phyloP scores from a whole-genome alignment of 2,113 vertebrate species.

The Scolopax mira region DNA sequence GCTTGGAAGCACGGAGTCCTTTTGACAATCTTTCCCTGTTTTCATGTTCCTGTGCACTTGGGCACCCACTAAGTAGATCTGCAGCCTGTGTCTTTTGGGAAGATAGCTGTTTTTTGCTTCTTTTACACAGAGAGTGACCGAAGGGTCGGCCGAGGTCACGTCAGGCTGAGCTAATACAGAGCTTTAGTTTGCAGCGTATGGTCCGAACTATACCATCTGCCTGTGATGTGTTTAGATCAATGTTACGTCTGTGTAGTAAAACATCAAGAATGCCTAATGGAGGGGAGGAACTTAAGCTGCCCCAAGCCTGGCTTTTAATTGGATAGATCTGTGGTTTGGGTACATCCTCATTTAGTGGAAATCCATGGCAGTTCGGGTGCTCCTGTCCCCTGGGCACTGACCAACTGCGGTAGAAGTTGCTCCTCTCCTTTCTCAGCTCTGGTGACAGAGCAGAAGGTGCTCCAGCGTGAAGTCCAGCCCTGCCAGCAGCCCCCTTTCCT shows the following conservation, averaged over 20 bases:
- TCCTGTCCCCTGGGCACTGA: background rate
- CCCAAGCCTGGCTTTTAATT: background rate
- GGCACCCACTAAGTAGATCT: background rate
- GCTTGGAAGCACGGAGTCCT: background rate
- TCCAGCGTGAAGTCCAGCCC: background rate
- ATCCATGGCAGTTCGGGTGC: rapidly evolving
- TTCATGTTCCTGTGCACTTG: background rate
- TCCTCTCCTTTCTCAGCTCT: background rate
- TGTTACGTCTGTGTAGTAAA: background rate
- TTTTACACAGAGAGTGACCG: background rate
- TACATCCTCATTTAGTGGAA: background rate
- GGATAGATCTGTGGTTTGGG: background rate
- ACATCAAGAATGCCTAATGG: background rate
- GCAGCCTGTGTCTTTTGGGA: background rate
- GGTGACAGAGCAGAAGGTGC: background rate
- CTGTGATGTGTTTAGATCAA: background rate
- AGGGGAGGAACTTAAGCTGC: background rate
- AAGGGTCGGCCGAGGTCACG: rapidly evolving
- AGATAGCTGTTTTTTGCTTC: background rate
- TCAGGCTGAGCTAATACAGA: background rate
- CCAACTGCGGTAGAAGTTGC: background rate
- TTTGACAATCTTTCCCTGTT: background rate
- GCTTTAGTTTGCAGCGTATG: background rate
- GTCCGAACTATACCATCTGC: background rate
- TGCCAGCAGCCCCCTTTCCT: background rate